These are phyloP conservation scores for Centrocercus urophasianus DNA, from an alignment of 2,113 vertebrate genomes.

Conservation along the genomic window DNA sequence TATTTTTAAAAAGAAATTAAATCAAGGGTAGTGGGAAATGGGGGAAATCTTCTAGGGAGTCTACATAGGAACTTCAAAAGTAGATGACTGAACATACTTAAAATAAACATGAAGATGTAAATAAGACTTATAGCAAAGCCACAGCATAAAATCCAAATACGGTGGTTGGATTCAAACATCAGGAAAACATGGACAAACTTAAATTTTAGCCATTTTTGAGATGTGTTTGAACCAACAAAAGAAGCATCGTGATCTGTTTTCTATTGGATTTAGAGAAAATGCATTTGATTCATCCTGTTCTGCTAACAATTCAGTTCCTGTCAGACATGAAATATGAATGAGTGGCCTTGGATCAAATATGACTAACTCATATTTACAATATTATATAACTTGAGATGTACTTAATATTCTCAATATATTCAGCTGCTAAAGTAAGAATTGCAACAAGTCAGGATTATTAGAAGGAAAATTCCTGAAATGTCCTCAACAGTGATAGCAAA, in stretches of 20 bases:
- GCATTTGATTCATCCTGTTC: not conserved
- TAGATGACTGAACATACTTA: not conserved
- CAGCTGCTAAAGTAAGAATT: not conserved
- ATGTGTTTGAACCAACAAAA: not conserved
- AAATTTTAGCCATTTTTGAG: not conserved
- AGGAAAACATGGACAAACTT: not conserved
- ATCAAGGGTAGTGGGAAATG: not conserved
- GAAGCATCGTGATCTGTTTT: not conserved
- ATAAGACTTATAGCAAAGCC: not conserved
- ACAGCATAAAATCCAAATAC: not conserved
- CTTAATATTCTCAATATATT: slow-evolving; percentile 29
- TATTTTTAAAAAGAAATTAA: not conserved
- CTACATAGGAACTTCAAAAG: not conserved
- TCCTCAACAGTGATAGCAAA: not conserved
- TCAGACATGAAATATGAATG: slow-evolving; percentile 11
- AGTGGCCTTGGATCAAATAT: slow-evolving; percentile 1
- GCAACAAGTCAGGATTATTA: not conserved
- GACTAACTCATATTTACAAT: slow-evolving; percentile 1
- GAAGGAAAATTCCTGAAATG: not conserved
- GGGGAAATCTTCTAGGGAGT: not conserved
- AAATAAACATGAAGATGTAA: not conserved
- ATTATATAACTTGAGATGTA: not conserved
- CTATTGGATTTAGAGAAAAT: not conserved
- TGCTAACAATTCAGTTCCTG: not conserved
- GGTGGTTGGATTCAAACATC: not conserved